These are phyloP conservation scores for Lanistes nyassanus DNA, from an alignment of 1,140 invertebrate genomes.

Conservation along the genomic window DNA sequence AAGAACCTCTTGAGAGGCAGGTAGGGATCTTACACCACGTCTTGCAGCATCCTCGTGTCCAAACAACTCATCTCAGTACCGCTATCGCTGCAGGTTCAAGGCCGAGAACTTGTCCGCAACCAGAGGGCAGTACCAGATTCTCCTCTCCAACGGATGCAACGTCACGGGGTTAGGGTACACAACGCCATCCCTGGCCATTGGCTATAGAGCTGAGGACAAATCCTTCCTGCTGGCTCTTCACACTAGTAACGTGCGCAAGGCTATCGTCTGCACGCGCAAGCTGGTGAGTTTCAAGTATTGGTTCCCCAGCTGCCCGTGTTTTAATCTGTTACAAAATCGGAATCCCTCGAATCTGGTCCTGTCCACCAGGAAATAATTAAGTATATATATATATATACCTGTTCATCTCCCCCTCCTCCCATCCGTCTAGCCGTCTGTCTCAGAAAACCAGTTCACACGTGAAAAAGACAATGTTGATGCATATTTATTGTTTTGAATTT, in stretches of 20 bases:
- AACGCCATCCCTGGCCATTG: constrained; percentile 38
- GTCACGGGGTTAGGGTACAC: constrained; percentile 34
- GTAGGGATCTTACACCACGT: no score
- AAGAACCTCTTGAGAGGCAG: no score
- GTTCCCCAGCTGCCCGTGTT: no score
- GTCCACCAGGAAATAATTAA: no score
- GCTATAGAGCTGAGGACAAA: constrained; percentile 35
- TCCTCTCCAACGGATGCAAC: constrained; percentile 43
- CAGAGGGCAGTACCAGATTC: constrained; percentile 38
- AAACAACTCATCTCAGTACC: no score
- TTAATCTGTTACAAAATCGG: no score
- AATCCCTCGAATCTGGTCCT: no score
- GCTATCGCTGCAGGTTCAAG: constrained; percentile 30
- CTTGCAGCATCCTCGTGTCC: no score
- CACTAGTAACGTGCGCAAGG: constrained; percentile 34
- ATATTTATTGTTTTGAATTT: not conserved
- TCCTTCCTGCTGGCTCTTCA: constrained; percentile 39
- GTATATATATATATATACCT: not conserved
- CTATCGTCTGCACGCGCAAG: constrained; percentile 34
- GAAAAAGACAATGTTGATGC: not conserved
- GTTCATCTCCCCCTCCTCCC: not conserved
- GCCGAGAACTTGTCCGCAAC: constrained; percentile 22
- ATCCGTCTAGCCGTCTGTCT: not conserved
- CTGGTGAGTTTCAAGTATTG: constrained; percentile 27
- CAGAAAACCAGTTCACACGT: not conserved